Base-by-base conservation (phyloP, 2,113 vertebrate genomes). In the Colaptes auratus region DNA sequence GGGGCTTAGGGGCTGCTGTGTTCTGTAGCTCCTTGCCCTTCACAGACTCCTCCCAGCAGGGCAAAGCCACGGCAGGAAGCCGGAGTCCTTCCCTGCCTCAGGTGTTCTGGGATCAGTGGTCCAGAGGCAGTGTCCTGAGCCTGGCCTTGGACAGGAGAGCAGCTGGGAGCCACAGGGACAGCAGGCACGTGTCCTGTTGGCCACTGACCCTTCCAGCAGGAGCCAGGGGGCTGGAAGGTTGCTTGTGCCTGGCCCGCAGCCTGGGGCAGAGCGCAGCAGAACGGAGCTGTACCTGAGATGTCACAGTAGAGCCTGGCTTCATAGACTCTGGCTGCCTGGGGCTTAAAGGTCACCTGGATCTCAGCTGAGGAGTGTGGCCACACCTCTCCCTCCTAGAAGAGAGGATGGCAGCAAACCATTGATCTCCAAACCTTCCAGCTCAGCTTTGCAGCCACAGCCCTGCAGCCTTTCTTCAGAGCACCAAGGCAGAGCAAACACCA, bases 241-340 rank as follows among this genome's bases (percentile, higher is more conserved):
- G 5, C 12, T 30, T 44, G 39, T 58, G 66, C 35, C 64, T 48
- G 8, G 0, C 12, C 60, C 50, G 28, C 25, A 2, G 36, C 3
- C 18, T 0, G n/a, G 42, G n/a, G 7, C 67, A 63, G 48, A 50
- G 48, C 10, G 21, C 24, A 31, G 28, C 42, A 56, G n/a, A 18
- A 17, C 44, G 55, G 39, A 64, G 35, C 60, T 3, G n/a, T 97
- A 98, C 98, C 99, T 98, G 99, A 98, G 93, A 99, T 95, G 76
- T 98, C 89, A 46, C 98, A 99, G 90, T 98, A 99, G 52, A 99
- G 61, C 0, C 95, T 98, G 53, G 97, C 97, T 11, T 98, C 97
- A 95, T 98, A 98, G 42, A 98, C 30, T 88, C 30, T 97, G 90
- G 98, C 98, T 93, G 98, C 98, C 46, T 66, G 84, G 1, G 98